Conservation (phyloP, 2,113 vertebrate species). For the Heliornis fulica region DNA sequence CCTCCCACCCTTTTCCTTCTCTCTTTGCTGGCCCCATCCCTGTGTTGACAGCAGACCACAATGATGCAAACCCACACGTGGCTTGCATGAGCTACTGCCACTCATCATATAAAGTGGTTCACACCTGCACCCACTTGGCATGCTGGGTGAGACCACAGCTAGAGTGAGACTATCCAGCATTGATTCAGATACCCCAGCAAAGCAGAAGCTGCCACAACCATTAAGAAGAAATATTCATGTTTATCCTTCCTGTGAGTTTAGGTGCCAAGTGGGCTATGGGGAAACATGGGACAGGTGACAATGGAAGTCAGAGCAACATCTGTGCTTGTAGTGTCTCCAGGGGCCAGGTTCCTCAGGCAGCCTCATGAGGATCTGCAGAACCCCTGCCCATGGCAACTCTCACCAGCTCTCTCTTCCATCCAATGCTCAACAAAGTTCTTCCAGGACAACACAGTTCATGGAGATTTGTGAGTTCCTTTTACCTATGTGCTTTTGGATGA, state of each 20-base stretch:
- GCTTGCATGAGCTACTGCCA: not conserved
- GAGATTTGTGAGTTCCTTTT: not conserved
- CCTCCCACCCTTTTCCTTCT: not conserved
- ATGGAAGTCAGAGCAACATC: not conserved
- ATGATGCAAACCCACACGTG: not conserved
- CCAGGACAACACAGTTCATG: not conserved
- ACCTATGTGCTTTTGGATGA: not conserved
- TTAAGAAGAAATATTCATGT: not conserved
- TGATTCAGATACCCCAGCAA: not conserved
- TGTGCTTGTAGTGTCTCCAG: not conserved
- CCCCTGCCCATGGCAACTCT: accelerated
- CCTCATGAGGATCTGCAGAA: not conserved
- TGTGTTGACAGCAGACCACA: not conserved
- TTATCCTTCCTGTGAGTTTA: not conserved
- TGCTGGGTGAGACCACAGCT: not conserved
- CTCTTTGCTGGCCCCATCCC: not conserved
- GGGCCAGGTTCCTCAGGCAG: not conserved
- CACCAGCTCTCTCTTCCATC: not conserved
- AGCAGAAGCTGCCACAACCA: not conserved
- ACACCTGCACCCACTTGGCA: not conserved
- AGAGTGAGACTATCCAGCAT: not conserved
- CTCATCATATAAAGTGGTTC: not conserved
- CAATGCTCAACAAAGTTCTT: not conserved
- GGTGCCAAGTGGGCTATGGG: not conserved
- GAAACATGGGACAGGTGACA: not conserved